Percentiles rank a stretch among this genome's conserved stretches.
These are phyloP conservation scores for Aporophyla nigra DNA, from an alignment of 2,888 invertebrate genomes.

Conservation along the genomic window DNA sequence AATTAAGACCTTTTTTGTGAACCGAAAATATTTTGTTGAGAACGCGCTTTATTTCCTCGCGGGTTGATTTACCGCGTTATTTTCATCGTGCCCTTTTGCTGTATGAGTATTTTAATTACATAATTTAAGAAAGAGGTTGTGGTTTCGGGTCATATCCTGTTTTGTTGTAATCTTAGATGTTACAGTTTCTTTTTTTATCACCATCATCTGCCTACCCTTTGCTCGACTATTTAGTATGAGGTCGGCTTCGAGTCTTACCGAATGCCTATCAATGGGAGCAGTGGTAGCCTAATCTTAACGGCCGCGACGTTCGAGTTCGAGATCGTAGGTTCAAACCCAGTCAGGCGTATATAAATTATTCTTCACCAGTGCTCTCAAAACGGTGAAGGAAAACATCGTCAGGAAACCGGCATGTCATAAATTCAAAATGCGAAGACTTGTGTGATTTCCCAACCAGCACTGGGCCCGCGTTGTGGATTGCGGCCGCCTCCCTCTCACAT, in stretches of 20 bases:
- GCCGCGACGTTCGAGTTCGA: too few species aligned
- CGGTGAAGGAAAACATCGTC: too few species aligned
- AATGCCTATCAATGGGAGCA: too few species aligned
- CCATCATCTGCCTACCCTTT: neutral
- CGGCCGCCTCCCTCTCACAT: too few species aligned
- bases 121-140: constrained; percentile 54
- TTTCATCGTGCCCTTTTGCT: constrained; percentile 62
- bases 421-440: too few species aligned
- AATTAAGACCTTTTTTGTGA: constrained; percentile 83
- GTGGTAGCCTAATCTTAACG: too few species aligned
- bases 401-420: too few species aligned
- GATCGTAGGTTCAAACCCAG: too few species aligned
- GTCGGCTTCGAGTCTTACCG: neutral
- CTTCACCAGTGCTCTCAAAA: too few species aligned
- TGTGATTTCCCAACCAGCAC: too few species aligned
- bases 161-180: constrained; percentile 17
- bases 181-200: neutral
- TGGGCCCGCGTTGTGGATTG: too few species aligned
- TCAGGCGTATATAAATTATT: too few species aligned
- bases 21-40: constrained; percentile 68
- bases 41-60: constrained; percentile 66
- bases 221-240: neutral
- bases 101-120: constrained; percentile 64
- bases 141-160: constrained; percentile 23
- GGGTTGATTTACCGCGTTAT: constrained; percentile 64